Percentiles rank a stretch among this genome's conserved stretches.
phyloP scores from a whole-genome alignment of 2,888 invertebrate species.

The Meghimatium bilineatum region DNA sequence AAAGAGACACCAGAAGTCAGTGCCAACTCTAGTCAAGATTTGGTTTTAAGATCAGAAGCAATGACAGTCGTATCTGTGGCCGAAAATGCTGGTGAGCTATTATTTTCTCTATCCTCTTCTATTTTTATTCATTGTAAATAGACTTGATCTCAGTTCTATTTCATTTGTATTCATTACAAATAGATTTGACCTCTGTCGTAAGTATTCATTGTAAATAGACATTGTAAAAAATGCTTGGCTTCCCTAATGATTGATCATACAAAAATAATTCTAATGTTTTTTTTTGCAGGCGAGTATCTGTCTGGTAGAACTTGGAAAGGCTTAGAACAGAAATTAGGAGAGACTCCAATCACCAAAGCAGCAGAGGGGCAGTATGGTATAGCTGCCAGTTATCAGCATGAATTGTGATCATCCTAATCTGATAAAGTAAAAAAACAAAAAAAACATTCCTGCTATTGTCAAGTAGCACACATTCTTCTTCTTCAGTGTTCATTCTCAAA shows the following conservation, averaged over 20 bases:
- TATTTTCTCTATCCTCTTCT: no score
- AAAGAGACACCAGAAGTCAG: constrained; percentile 48
- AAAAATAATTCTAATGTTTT: not conserved
- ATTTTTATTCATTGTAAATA: no score
- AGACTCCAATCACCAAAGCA: constrained; percentile 83
- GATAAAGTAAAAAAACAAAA: no score
- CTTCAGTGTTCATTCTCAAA: no score
- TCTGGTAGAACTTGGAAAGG: constrained; percentile 89
- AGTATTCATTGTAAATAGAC: no score
- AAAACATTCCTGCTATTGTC: no score
- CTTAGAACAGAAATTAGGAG: constrained; percentile 87
- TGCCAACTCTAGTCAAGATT: constrained; percentile 37
- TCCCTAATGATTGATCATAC: no score
- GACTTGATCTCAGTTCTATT: no score
- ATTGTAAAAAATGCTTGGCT: no score
- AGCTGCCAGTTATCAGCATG: constrained; percentile 79
- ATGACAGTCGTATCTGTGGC: constrained; percentile 59
- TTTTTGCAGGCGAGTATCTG: constrained; percentile 81
- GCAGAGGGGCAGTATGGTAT: constrained; percentile 87
- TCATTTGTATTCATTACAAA: no score
- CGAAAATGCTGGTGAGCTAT: constrained; percentile 59
- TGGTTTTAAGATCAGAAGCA: constrained; percentile 59
- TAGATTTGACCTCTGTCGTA: no score
- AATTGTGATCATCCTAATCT: constrained; percentile 30
- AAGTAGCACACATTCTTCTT: no score